A percentile compares a stretch with the other conserved stretches of the same genome.
Conservation (phyloP, 1,140 invertebrate species). For the Drosophila nikananu region DNA sequence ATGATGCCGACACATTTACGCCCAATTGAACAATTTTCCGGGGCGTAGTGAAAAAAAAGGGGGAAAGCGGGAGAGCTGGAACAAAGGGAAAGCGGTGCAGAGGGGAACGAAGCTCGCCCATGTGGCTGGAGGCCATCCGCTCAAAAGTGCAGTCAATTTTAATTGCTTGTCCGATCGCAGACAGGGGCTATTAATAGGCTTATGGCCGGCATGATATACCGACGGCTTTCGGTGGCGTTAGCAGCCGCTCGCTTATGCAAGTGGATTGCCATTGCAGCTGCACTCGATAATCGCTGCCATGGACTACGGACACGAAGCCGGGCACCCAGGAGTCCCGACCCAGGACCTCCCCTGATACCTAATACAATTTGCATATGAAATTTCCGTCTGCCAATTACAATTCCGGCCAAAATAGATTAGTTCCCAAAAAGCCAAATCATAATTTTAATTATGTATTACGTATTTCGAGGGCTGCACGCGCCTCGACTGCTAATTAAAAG, state of each 20-base stretch:
- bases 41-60: neutral
- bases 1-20: conserved; percentile 64
- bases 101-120: conserved; percentile 5
- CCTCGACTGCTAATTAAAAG: conserved; percentile 52
- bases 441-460: conserved; percentile 72
- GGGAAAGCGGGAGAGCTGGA: neutral
- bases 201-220: conserved; percentile 78
- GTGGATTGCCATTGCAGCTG: conserved; percentile 24
- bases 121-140: conserved; percentile 50
- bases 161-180: conserved; percentile 80
- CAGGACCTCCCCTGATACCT: conserved; percentile 42
- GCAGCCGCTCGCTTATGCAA: conserved; percentile 43
- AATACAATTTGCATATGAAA: conserved; percentile 60
- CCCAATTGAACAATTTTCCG: conserved; percentile 69
- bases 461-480: conserved; percentile 8
- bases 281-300: conserved; percentile 70
- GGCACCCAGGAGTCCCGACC: neutral
- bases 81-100: neutral
- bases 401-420: conserved; percentile 63
- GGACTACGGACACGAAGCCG: conserved; percentile 8
- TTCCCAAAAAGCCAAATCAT: conserved; percentile 66
- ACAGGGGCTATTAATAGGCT: conserved; percentile 80
- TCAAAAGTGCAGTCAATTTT: conserved; percentile 82
- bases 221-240: conserved; percentile 66
- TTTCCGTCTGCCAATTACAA: conserved; percentile 66